These are phyloP conservation scores for Lucifuga dentata DNA, from an alignment of 2,113 vertebrate genomes.

Conservation along the genomic window DNA sequence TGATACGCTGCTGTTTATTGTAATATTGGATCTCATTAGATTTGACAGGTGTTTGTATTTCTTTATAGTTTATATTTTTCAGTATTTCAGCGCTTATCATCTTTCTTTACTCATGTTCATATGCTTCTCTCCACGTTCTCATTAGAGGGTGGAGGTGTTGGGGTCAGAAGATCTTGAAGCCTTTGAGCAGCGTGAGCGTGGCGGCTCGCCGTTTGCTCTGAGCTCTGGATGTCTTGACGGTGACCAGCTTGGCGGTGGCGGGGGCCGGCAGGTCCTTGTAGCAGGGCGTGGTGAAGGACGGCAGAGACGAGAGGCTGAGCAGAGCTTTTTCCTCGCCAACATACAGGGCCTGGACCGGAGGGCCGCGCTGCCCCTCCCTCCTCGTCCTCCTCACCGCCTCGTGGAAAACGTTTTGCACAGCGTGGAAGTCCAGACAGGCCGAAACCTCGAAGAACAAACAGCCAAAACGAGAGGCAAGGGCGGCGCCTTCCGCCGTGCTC, in stretches of 20 bases:
- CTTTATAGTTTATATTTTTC: too few species aligned
- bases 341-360: constrained; percentile 79
- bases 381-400: constrained; percentile 87
- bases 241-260: constrained; percentile 93
- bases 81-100: too few species aligned
- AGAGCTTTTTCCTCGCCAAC: constrained; percentile 85
- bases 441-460: constrained; percentile 91
- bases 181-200: constrained; percentile 90
- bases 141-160: too few species aligned
- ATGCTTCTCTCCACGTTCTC: too few species aligned
- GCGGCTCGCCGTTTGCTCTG: constrained; percentile 93
- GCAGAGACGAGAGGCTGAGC: constrained; percentile 58
- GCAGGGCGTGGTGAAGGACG: constrained; percentile 81
- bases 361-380: constrained; percentile 68
- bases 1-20: too few species aligned
- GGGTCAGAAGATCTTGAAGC: constrained; percentile 92
- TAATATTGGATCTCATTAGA: too few species aligned
- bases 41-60: too few species aligned
- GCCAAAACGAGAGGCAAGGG: constrained; percentile 84
- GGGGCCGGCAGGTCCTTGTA: constrained; percentile 90
- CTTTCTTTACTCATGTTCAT: too few species aligned
- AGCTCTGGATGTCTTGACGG: constrained; percentile 90
- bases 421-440: constrained; percentile 86
- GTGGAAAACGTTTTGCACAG: constrained; percentile 88
- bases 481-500: constrained; percentile 84